Base-by-base conservation (phyloP, 2,888 invertebrate genomes). In the Cantharis nigra region DNA sequence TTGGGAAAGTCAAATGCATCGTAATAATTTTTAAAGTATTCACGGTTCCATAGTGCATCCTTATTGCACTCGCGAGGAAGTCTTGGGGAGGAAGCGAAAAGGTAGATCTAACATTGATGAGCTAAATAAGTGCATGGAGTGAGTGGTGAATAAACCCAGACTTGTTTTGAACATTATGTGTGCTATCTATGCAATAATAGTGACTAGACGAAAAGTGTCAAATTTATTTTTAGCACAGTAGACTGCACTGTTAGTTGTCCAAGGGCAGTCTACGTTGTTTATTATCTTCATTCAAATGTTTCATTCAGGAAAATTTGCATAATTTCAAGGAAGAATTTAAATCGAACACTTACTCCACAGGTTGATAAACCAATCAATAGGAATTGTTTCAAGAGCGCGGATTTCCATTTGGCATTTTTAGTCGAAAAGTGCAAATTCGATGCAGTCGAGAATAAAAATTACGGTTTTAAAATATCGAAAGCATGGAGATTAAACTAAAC, bases 111-210 rank as follows among this genome's bases (percentile, higher is more conserved):
- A 28, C 67, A 28, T 65, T 23, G 63, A 30, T 70, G 78, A 28
- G 64, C 69, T 69, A 63, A 78, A 80, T 72, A 75, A 80, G 80
- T 85, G 86, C 83, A 82, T 83, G 84, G 20, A 84, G 83, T 11
- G 28, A 30, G 28, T 82, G 86, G 87, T 87, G 87, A 86, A 86
- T 87, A 87, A 87, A 87, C 87, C 83, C 87, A 82, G 78, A 80
- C 80, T 80, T 86, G 86, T 87, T 86, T 86, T 85, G 85, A 83
- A 83, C 84, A 84, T 85, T 85, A 84, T 85, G 83, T 83, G 49
- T 80, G 85, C 86, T 87, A 87, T 87, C 87, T 87, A 87, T 87
- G 86, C 87, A 87, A 87, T 87, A 87, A 87, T 87, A 87, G 87
- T 83, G 87, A 87, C 87, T 87, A 87, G 87, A 87, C 87, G 86